A percentile compares a stretch with the other conserved stretches of the same genome.
Evolutionary conservation across 1,140 invertebrate genomes (phyloP).

Genomic region (Tetragnatha versicolor): DNA sequence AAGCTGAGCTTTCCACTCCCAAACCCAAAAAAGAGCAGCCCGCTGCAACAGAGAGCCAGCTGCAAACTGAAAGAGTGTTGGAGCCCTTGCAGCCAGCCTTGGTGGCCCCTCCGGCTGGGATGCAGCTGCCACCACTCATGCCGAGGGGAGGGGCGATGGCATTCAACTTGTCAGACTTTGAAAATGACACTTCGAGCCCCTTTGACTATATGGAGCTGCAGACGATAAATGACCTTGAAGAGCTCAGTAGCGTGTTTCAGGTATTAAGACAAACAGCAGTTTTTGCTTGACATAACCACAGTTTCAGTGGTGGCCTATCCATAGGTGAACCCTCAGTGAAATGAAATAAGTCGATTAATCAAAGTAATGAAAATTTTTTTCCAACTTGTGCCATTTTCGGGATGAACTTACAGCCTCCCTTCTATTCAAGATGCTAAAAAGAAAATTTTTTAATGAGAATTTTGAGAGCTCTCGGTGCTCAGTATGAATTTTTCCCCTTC

Average conservation of each 20-base stretch:
- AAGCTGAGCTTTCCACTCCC: not conserved
- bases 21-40: conserved; percentile 4
- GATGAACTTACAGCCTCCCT: too few species aligned
- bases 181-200: conserved; percentile 85
- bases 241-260: conserved; percentile 72
- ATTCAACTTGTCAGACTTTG: conserved; percentile 73
- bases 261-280: conserved; percentile 9
- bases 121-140: not conserved
- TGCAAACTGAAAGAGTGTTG: not conserved
- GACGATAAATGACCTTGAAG: conserved; percentile 87
- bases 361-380: too few species aligned
- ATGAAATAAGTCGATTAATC: too few species aligned
- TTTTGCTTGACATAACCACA: not conserved
- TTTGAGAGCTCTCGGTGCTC: too few species aligned
- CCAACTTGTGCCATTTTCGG: too few species aligned
- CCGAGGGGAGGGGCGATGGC: not conserved
- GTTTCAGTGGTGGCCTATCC: not conserved
- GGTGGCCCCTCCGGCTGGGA: conserved; percentile 2
- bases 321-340: too few species aligned
- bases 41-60: too few species aligned
- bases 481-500: too few species aligned
- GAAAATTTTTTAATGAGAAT: too few species aligned
- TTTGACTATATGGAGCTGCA: conserved; percentile 91
- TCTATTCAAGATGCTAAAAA: too few species aligned
- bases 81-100: conserved; percentile 14